phyloP scores from a whole-genome alignment of 2,797 vertebrate genomes.

The Oreonectes daqikongensis region DNA sequence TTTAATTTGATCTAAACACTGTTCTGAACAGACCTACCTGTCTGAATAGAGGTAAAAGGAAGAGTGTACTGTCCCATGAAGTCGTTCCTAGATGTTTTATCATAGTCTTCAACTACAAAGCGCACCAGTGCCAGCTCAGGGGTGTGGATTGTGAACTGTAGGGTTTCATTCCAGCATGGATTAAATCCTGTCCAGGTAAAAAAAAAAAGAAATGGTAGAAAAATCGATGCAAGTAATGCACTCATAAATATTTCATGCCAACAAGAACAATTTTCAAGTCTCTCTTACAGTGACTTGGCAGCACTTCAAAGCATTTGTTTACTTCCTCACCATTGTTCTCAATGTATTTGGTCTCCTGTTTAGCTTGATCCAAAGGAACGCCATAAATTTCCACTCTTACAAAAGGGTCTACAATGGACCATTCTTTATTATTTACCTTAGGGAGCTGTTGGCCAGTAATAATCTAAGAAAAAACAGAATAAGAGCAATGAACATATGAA shows the following conservation, averaged over 20 bases:
- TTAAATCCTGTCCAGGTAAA: conserved; percentile 84
- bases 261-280: background rate
- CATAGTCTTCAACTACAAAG: conserved; percentile 87
- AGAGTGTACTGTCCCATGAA: conserved; percentile 89
- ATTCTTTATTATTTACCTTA: conserved; percentile 88
- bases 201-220: conserved; percentile 25
- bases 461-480: conserved; percentile 72
- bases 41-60: conserved; percentile 81
- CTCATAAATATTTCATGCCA: background rate
- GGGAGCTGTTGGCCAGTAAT: conserved; percentile 95
- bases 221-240: background rate
- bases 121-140: conserved; percentile 88
- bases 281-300: background rate
- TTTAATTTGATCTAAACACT: background rate
- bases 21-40: conserved; percentile 72
- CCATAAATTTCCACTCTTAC: conserved; percentile 91
- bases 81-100: conserved; percentile 83
- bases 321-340: conserved; percentile 87
- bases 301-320: background rate
- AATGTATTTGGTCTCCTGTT: conserved; percentile 86
- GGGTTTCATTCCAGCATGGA: conserved; percentile 86
- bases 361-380: conserved; percentile 78
- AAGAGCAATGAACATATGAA: background rate
- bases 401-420: conserved; percentile 87
- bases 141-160: conserved; percentile 82